These are phyloP conservation scores for Anthoptus insignis DNA, from an alignment of 2,888 invertebrate genomes.

Conservation along the genomic window DNA sequence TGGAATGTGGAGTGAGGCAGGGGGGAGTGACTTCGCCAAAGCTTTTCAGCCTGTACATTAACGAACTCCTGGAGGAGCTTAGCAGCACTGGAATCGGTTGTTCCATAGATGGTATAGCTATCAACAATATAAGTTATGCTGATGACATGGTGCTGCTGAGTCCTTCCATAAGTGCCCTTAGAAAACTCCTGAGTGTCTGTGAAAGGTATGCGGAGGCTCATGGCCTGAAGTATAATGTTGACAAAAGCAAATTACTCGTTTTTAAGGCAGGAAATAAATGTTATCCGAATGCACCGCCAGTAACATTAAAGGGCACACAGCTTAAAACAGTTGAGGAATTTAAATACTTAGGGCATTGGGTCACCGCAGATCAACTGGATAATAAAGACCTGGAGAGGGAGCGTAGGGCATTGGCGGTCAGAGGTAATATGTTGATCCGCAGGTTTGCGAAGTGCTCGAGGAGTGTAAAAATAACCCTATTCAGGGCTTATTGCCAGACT, in stretches of 20 bases:
- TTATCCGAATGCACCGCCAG: not conserved
- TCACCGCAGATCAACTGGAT: conserved; percentile 9
- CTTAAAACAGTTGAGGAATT: conserved; percentile 6
- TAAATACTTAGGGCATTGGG: conserved; percentile 31
- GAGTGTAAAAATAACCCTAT: not conserved
- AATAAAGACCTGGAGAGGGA: conserved; percentile 15
- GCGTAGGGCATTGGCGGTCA: no score
- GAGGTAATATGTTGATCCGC: no score
- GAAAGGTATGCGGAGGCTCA: conserved; percentile 16
- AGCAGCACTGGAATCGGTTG: conserved; percentile 21
- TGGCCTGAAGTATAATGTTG: conserved; percentile 3
- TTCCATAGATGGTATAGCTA: conserved; percentile 8
- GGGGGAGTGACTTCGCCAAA: conserved; percentile 33
- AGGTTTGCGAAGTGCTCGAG: not conserved
- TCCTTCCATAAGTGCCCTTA: not conserved
- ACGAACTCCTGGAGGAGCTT: conserved; percentile 20
- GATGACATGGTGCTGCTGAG: not conserved
- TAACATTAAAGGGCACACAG: not conserved
- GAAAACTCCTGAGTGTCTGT: conserved; percentile 1
- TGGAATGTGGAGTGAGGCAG: conserved; percentile 41
- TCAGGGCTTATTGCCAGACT: no score
- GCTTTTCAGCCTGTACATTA: conserved; percentile 31
- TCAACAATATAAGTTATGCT: conserved; percentile 23
- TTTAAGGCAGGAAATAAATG: not conserved
- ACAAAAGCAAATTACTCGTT: not conserved